phyloP scores from a whole-genome alignment of 2,888 invertebrate species.

The Carterocephalus palaemon region DNA sequence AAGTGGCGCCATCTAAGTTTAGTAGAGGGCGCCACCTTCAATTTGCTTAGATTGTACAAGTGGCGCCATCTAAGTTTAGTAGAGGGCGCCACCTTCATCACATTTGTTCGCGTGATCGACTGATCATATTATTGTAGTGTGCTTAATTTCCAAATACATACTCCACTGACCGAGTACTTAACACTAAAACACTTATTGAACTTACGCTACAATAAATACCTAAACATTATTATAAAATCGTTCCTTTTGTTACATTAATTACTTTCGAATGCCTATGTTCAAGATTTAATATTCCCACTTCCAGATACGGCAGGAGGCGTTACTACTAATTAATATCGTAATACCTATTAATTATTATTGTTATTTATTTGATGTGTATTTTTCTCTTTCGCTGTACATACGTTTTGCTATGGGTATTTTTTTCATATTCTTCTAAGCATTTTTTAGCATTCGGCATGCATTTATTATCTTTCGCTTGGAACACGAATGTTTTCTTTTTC shows the following conservation, averaged over 20 bases:
- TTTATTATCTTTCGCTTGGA: constrained; percentile 1
- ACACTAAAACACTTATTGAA: background rate
- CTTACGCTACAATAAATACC: background rate
- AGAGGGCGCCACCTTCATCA: no score
- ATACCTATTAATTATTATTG: constrained; percentile 36
- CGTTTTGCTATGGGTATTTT: constrained; percentile 30
- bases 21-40: no score
- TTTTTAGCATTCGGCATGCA: background rate
- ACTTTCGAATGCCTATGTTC: constrained; percentile 6
- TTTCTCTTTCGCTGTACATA: constrained; percentile 30
- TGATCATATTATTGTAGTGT: no score
- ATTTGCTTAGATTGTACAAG: no score
- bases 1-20: no score
- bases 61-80: no score
- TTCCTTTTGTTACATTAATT: no score
- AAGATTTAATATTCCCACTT: constrained; percentile 41
- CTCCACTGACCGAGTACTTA: no score
- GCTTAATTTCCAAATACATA: no score
- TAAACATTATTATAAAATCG: no score
- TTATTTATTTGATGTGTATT: constrained; percentile 22
- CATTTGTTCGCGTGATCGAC: no score
- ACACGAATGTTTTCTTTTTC: background rate
- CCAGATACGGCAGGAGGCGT: constrained; percentile 69
- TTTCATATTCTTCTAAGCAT: constrained; percentile 13
- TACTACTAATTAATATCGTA: constrained; percentile 64